Percentiles rank a stretch among this genome's conserved stretches.
Evolutionary conservation across 2,113 vertebrate species (phyloP).

Genomic region (Plestiodon gilberti): DNA sequence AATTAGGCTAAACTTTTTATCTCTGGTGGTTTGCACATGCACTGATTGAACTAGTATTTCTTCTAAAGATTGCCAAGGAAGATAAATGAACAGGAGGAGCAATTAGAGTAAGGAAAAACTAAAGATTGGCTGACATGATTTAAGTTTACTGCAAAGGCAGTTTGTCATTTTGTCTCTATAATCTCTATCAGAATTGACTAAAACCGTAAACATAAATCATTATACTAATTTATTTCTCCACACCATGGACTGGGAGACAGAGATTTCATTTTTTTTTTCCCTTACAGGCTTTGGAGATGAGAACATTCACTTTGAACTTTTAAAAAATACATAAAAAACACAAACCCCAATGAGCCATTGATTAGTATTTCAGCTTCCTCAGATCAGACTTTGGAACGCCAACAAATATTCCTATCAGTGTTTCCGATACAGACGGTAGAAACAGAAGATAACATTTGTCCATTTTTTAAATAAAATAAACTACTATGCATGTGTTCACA

Average conservation of each 20-base stretch:
- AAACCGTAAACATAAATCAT: conserved; percentile 90
- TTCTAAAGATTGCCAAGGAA: conserved; percentile 86
- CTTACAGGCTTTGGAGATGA: conserved; percentile 73
- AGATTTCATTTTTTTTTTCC: conserved; percentile 77
- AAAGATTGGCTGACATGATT: conserved; percentile 90
- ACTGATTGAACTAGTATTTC: conserved; percentile 89
- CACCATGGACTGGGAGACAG: conserved; percentile 75
- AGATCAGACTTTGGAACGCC: conserved; percentile 61
- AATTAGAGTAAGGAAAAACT: conserved; percentile 91
- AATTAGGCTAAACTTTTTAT: conserved; percentile 90
- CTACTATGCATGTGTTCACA: conserved; percentile 58
- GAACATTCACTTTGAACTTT: conserved; percentile 72
- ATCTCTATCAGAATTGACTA: conserved; percentile 92
- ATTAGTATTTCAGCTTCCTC: conserved; percentile 68
- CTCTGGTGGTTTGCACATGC: conserved; percentile 83
- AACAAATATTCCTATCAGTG: conserved; percentile 49
- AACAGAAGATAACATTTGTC: conserved; percentile 55
- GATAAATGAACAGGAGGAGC: conserved; percentile 87
- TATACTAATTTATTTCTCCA: conserved; percentile 89
- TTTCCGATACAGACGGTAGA: conserved; percentile 57
- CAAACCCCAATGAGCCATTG: conserved; percentile 67
- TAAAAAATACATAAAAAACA: conserved; percentile 63
- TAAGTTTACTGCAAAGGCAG: conserved; percentile 84
- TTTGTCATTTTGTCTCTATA: conserved; percentile 91
- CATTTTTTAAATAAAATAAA: conserved; percentile 49